Evolutionary conservation across 2,888 invertebrate species (phyloP), one percentile per base, ranked within the genome.

Genomic region (Sminthurides aquaticus): DNA sequence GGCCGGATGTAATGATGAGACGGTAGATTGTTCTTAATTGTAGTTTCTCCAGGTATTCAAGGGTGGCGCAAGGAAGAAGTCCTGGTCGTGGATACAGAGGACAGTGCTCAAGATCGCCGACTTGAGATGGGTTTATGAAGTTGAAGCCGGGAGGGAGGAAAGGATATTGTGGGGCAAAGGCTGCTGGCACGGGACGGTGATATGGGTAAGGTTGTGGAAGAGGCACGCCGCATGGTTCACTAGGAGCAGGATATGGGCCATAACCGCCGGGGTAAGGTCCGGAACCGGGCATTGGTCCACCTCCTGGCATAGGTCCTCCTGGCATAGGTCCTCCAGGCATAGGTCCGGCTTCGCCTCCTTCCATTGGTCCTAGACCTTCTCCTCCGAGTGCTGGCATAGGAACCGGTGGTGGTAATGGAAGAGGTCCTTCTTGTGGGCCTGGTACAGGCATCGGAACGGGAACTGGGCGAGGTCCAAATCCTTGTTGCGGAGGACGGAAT

Each of bases 81-180:
- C 29, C 55, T 0, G 48, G 60, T 43, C 22, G 3, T 3, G 62
- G 56, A 11, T 52, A 3, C 2, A 60, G 20, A 22, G 63, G 49
- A 49, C 65, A 59, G 58, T 57, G 29, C 34, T 64, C 60, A 43
- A 20, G 15, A 0, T 48, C 57, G 3, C 56, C 25, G 18, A 58
- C 65, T 1, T 29, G 34, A 11, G 48, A 26, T 18, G 65, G 69
- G 43, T 54, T 60, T 15, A 64, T 64, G 0, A 69, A 58, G 48
- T 61, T 62, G 58, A 71, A 74, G 5, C 72, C 71, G 11, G 65
- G 67, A 8, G 74, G 73, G 49, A 72, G 64, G 43, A 68, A 71
- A 1, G 72, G 68, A 22, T 29, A 57, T 52, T 2, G 54, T 34
- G 55, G 56, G 18, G 43, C 22, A 8, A 55, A 54, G 2, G 56